Evolutionary conservation across 2,888 invertebrate genomes (phyloP), one percentile per base, ranked within the genome.

Genomic region (Parapristionchus giblindavisi): DNA sequence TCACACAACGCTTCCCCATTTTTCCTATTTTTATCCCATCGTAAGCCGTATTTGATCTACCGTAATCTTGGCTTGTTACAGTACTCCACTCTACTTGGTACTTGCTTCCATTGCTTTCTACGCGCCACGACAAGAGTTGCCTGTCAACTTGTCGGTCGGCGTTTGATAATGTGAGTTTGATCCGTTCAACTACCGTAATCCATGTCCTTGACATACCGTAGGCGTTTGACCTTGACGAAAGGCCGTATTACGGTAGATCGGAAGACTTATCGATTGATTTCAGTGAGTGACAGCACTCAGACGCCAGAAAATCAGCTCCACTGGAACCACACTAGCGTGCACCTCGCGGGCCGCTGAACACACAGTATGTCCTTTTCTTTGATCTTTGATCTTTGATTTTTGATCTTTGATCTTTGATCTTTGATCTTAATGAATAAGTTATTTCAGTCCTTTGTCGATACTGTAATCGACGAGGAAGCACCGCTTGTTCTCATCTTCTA

Each of bases 111-210:
- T 27, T 48, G 32, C 66, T 32, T 24, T 27, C 66, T 38, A 38
- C 72, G 48, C 72, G 60, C 48, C 60, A 48, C 72, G 72, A 72
- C 60, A 72, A 72, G 72, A 43, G 36, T 43, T 70, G 70, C 70
- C 70, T 54, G 70, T 70, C 70, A 70, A 70, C 70, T 70, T 70
- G 70, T 70, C 70, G 70, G n/a, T 52, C 34, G 70, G 40, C 70
- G 70, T 70, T 70, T 70, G 70, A 70, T 70, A 51, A 54, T 11
- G 70, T 70, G 5, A 54, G 70, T 70, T 38, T 38, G 48, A 32
- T 14, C 34, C 21, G 51, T 36, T 14, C 21, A 48, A 48, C 48
- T 14, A 48, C 21, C 21, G 11, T 48, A 21, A 48, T n/a, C n/a
- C n/a, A n/a, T n/a, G n/a, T n/a, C n/a, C n/a, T n/a, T n/a, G n/a